Percentiles rank a stretch among this genome's conserved stretches.
phyloP scores from a whole-genome alignment of 2,113 vertebrate genomes.

The Sander vitreus region DNA sequence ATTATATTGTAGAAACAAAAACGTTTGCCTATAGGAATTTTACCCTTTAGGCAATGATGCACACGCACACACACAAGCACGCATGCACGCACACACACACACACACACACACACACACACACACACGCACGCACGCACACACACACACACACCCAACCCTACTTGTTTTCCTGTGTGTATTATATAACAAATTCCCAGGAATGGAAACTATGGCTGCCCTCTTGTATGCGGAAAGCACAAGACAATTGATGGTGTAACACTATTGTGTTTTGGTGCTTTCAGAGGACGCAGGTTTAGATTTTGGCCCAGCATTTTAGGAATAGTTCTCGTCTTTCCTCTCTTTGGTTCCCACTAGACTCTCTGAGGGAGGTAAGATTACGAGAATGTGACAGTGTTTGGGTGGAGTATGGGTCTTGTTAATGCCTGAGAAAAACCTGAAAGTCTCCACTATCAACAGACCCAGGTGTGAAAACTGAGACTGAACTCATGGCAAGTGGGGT shows the following conservation, averaged over 20 bases:
- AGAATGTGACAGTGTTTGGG: not conserved
- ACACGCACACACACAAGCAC: not conserved
- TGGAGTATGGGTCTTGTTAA: not conserved
- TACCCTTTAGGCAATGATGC: not conserved
- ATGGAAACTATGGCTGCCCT: not conserved
- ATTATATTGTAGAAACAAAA: not conserved
- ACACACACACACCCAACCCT: not conserved
- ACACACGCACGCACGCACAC: not conserved
- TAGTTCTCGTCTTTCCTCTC: conserved; percentile 3
- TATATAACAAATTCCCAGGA: conserved; percentile 37
- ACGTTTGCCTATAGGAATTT: not conserved
- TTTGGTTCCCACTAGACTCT: conserved; percentile 3
- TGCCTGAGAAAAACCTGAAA: conserved; percentile 12
- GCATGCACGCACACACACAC: not conserved
- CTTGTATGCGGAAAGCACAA: not conserved
- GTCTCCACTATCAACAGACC: not conserved
- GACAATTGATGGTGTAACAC: conserved; percentile 9
- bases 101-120: not conserved
- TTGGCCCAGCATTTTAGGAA: not conserved
- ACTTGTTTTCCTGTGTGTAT: conserved; percentile 16
- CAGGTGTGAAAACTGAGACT: conserved; percentile 1
- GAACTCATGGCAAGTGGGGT: not conserved
- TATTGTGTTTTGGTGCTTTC: conserved; percentile 17
- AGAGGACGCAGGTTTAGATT: conserved; percentile 3
- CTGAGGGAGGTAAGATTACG: not conserved